Percentiles rank a stretch among this genome's conserved stretches.
phyloP scores from a whole-genome alignment of 53 echinoderm and acorn worm genomes.

The Pentamera pediparva region DNA sequence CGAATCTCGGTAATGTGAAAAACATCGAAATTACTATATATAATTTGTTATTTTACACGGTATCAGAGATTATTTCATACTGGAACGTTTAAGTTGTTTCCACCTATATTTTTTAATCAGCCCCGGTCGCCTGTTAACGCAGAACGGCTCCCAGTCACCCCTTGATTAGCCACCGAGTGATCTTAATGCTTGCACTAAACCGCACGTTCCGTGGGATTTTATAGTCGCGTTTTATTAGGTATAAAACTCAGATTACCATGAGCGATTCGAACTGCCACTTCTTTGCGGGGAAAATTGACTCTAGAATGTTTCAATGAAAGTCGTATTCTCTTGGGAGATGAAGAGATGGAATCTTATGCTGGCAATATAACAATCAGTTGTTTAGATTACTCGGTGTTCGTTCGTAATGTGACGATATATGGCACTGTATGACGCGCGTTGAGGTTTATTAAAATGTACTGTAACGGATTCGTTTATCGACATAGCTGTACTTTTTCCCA shows the following conservation, averaged over 20 bases:
- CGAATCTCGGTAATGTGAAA: too few species aligned
- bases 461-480: constrained; percentile 17
- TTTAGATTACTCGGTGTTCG: constrained; percentile 8
- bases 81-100: too few species aligned
- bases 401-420: constrained; percentile 15
- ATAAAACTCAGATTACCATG: constrained; percentile 8
- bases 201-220: constrained; percentile 1
- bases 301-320: not conserved
- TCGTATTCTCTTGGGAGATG: not conserved
- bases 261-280: not conserved
- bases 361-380: constrained; percentile 20
- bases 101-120: too few species aligned
- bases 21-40: too few species aligned
- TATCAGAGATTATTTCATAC: too few species aligned
- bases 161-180: too few species aligned
- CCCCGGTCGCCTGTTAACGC: too few species aligned
- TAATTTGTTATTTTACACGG: too few species aligned
- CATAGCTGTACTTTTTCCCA: constrained; percentile 21
- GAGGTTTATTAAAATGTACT: not conserved
- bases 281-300: not conserved
- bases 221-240: not conserved
- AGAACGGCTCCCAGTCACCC: too few species aligned
- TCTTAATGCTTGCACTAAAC: too few species aligned
- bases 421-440: not conserved
- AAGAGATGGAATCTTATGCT: not conserved